Conservation (phyloP, 1,140 invertebrate genomes). For the Hylyphantes graminicola region DNA sequence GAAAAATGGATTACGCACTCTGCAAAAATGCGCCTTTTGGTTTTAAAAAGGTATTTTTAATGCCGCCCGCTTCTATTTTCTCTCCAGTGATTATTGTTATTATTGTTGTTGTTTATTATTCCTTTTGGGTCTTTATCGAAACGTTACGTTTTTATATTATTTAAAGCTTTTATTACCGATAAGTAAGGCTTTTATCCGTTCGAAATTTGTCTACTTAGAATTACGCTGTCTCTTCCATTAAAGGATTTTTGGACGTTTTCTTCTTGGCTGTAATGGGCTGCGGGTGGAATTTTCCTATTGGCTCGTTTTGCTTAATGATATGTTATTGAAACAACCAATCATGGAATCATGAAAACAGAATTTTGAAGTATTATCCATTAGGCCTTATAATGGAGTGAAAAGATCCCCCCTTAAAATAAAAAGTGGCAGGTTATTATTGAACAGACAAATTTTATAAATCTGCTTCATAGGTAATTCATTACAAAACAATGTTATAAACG, state of each 20-base stretch:
- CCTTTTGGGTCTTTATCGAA: not conserved
- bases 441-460: too few relatives aligned
- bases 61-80: conserved; percentile 26
- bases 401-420: too few relatives aligned
- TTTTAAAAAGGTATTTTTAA: conserved; percentile 57
- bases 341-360: not conserved
- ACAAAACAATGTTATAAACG: too few relatives aligned
- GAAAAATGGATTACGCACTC: conserved; percentile 55
- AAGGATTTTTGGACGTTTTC: conserved; percentile 5
- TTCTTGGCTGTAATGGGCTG: conserved; percentile 18
- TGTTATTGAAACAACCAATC: not conserved
- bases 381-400: too few relatives aligned
- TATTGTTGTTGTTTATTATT: conserved; percentile 1
- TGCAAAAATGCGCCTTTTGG: conserved; percentile 47
- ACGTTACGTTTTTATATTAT: too few relatives aligned
- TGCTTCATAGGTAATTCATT: too few relatives aligned
- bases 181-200: not conserved
- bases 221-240: conserved; percentile 43
- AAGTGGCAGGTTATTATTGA: too few relatives aligned
- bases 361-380: too few relatives aligned
- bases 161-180: too few relatives aligned
- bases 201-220: conserved; percentile 24
- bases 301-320: conserved; percentile 10
- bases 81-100: not conserved
- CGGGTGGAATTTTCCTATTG: conserved; percentile 20